Evolutionary conservation across 2,113 vertebrate genomes (phyloP), one percentile per base, ranked within the genome.

Genomic region (Cyprinodon tularosa): DNA sequence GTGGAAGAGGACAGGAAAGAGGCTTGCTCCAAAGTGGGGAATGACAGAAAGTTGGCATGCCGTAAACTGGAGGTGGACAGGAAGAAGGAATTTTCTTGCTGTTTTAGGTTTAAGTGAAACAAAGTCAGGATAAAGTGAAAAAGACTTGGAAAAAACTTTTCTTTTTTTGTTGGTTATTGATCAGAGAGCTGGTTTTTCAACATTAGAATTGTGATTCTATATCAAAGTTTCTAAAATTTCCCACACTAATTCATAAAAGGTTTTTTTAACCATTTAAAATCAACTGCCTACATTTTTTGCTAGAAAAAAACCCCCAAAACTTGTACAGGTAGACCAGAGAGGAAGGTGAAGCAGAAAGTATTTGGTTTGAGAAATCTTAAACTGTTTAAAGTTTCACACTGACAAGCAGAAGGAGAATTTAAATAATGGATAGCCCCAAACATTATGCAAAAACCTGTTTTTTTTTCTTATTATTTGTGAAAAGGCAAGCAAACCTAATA

Each of bases 401-500:
- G 13, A 53, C 1, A 50, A 50, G 14, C 15, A 53, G 48, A 50
- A 6, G 15, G 14, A 2, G 8, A 53, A 53, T 53, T 5, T 6
- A 53, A n/a, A 57, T 9, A 57, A n/a, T 57, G 17, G 50, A 57
- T 57, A 15, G 3, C 1, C 50, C 50, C 50, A 57, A 57, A 57
- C 50, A 57, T 57, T 57, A 57, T 57, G 50, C 6, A 57, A 9
- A 20, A 57, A 15, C 12, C 68, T 13, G n/a, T 12, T 0, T 42
- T 60, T 48, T 15, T 60, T 68, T 36, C 4, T 68, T 13, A 4
- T 1, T 29, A 61, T n/a, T 29, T 44, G 2, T 22, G 47, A 37
- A 64, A 62, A 0, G n/a, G 17, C 1, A 76, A 89, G 95, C 98
- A 82, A 86, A 99, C 98, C 98, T 95, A 98, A 90, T 39, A 99